Percentiles rank a stretch among this genome's conserved stretches.
Conservation (phyloP, 2,797 vertebrate genomes). For the Tokudaia muenninki region DNA sequence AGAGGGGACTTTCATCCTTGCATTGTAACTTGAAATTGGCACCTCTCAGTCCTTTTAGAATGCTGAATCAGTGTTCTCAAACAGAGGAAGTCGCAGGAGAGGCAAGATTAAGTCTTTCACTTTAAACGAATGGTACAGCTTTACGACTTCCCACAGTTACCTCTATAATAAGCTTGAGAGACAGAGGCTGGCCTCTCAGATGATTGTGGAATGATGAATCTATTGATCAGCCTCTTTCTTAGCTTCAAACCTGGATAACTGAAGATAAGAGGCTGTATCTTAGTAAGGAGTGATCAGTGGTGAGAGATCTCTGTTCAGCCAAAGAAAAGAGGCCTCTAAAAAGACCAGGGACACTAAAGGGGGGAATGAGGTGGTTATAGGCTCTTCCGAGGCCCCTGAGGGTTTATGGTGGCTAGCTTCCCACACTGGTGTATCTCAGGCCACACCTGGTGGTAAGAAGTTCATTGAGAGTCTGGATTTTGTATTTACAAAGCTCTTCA, state of each 20-base stretch:
- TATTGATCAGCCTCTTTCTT: conserved; percentile 56
- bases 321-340: conserved; percentile 24
- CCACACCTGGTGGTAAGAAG: conserved; percentile 80
- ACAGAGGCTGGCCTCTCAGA: conserved; percentile 40
- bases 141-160: conserved; percentile 65
- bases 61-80: conserved; percentile 52
- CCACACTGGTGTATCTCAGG: conserved; percentile 70
- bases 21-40: neutral
- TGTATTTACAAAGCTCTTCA: conserved; percentile 79
- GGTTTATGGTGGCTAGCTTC: conserved; percentile 75
- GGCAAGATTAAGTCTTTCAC: conserved; percentile 14
- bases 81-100: conserved; percentile 45
- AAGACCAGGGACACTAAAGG: conserved; percentile 22
- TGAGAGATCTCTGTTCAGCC: conserved; percentile 9
- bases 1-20: neutral
- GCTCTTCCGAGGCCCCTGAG: conserved; percentile 50
- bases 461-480: conserved; percentile 83
- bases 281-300: conserved; percentile 49
- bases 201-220: conserved; percentile 56
- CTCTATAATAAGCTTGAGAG: conserved; percentile 55
- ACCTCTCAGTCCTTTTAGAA: conserved; percentile 41
- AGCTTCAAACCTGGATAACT: conserved; percentile 58
- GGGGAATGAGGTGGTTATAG: conserved; percentile 33
- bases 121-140: conserved; percentile 57
- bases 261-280: conserved; percentile 54